These are phyloP conservation scores for Drosophila sp. DNA, from an alignment of 1,140 invertebrate species.

Conservation along the genomic window DNA sequence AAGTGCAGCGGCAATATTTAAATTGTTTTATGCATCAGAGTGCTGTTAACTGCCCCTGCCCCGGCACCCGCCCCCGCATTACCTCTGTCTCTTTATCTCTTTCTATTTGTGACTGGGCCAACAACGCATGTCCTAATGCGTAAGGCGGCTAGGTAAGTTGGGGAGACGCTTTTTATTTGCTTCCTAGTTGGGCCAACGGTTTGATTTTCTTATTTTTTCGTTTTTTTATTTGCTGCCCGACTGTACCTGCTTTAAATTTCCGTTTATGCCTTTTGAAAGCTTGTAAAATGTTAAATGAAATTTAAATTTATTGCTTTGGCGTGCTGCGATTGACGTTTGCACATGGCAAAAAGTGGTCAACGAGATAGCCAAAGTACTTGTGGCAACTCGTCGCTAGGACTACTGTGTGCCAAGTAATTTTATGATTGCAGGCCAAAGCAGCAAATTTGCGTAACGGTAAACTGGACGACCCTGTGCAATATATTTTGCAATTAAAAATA, in stretches of 20 bases:
- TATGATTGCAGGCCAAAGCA: conserved; percentile 40
- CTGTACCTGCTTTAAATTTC: conserved; percentile 73
- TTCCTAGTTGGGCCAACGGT: conserved; percentile 68
- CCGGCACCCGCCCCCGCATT: background rate
- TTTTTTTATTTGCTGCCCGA: conserved; percentile 21
- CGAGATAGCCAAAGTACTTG: conserved; percentile 45
- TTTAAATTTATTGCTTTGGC: conserved; percentile 76
- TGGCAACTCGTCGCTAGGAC: conserved; percentile 32
- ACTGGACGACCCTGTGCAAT: conserved; percentile 13
- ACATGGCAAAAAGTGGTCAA: conserved; percentile 39
- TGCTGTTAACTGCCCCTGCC: conserved; percentile 57
- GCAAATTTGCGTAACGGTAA: conserved; percentile 37
- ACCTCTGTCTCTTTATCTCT: background rate
- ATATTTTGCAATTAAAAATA: conserved; percentile 21
- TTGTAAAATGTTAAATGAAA: conserved; percentile 82
- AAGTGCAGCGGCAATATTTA: conserved; percentile 80
- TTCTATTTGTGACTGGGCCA: conserved; percentile 46
- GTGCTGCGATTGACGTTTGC: conserved; percentile 68
- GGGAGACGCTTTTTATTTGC: conserved; percentile 57
- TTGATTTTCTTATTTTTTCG: conserved; percentile 34
- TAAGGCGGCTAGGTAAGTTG: conserved; percentile 44
- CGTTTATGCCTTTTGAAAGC: conserved; percentile 79
- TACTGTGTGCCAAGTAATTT: conserved; percentile 44
- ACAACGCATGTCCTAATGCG: conserved; percentile 77
- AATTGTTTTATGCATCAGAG: conserved; percentile 80